These are phyloP conservation scores for Metacarcinus magister DNA, from an alignment of 2,888 invertebrate genomes.

Conservation along the genomic window DNA sequence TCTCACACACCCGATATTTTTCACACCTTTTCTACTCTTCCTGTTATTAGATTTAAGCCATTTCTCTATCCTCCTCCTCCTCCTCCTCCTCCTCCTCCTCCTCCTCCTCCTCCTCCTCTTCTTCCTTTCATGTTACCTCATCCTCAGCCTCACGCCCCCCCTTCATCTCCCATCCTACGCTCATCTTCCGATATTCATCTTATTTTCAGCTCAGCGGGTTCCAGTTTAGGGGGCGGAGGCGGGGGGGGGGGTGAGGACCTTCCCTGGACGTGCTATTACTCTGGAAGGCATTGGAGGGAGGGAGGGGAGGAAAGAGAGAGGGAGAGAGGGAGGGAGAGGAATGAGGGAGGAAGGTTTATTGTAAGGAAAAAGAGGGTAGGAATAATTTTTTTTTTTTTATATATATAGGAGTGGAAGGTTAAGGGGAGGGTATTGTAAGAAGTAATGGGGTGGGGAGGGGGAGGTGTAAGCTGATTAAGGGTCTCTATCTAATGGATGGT, in stretches of 20 bases:
- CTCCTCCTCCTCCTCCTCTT: background rate
- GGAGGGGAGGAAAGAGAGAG: background rate
- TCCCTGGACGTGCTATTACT: background rate
- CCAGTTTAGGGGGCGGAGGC: background rate
- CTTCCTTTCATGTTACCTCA: background rate
- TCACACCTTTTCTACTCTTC: background rate
- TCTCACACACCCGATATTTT: background rate
- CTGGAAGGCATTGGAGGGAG: background rate
- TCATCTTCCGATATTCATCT: slow-evolving; percentile 31
- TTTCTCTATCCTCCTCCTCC: background rate
- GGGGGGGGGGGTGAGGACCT: background rate
- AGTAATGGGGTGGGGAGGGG: background rate
- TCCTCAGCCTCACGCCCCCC: background rate
- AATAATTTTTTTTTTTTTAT: background rate
- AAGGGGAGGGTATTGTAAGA: background rate
- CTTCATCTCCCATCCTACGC: background rate
- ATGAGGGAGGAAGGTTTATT: background rate
- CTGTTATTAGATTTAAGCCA: background rate
- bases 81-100: background rate
- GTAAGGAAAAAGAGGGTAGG: background rate
- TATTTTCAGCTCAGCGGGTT: slow-evolving; percentile 33
- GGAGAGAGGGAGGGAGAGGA: background rate
- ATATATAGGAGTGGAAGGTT: background rate
- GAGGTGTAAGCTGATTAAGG: slow-evolving; percentile 44
- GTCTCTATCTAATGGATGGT: background rate